These are phyloP conservation scores for Lamellibrachia satsuma DNA, from an alignment of 2,888 invertebrate genomes.

Conservation along the genomic window DNA sequence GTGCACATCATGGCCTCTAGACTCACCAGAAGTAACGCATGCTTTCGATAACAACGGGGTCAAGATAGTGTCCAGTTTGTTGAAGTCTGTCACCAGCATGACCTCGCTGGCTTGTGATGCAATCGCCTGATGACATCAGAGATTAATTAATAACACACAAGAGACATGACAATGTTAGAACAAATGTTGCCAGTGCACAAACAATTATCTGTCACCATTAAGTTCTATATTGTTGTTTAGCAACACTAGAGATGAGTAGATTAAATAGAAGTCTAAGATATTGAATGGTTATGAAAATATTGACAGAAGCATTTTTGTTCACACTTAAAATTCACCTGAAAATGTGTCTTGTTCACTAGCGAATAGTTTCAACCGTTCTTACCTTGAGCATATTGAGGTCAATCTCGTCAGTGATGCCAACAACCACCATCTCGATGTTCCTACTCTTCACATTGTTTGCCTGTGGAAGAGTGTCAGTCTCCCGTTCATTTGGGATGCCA, in stretches of 20 bases:
- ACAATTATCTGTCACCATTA: neutral
- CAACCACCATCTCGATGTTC: conserved; percentile 18
- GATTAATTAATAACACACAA: no score
- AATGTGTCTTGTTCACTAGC: no score
- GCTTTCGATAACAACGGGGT: neutral
- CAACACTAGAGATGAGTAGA: no score
- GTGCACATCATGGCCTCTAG: neutral
- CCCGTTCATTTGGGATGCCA: conserved; percentile 22
- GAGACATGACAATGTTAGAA: neutral
- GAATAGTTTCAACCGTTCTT: neutral
- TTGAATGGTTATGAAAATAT: no score
- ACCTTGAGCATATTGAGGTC: neutral
- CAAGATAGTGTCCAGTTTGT: neutral
- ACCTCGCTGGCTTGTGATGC: neutral
- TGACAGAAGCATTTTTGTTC: no score
- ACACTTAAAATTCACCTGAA: no score
- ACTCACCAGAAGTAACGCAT: neutral
- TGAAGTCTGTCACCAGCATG: neutral
- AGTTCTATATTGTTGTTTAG: no score
- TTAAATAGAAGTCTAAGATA: no score
- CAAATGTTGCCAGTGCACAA: neutral
- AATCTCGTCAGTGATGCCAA: conserved; percentile 20
- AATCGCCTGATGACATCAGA: neutral
- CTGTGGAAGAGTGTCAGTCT: neutral
- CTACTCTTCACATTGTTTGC: neutral